Conservation (phyloP, 2,797 vertebrate genomes). For the Rhinella marina region DNA sequence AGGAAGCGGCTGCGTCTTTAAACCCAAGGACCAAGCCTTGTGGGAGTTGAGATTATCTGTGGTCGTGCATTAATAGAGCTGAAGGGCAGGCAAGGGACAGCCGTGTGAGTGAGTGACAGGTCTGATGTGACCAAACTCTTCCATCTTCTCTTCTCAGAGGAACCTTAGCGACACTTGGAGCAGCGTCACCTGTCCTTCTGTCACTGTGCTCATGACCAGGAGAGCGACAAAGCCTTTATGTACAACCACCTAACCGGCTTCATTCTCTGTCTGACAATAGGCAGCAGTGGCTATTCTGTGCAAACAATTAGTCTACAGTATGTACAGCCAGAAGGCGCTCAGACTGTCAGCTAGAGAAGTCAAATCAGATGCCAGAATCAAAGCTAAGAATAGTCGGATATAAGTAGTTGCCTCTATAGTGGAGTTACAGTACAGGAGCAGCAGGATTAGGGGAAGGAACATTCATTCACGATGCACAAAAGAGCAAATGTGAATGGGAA, state of each 20-base stretch:
- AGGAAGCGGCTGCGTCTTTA: slow-evolving; percentile 67
- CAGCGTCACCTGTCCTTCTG: slow-evolving; percentile 30
- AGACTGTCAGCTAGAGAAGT: background rate
- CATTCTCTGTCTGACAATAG: slow-evolving; percentile 33
- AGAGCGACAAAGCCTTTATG: slow-evolving; percentile 48
- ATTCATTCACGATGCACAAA: background rate
- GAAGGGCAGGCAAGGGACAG: slow-evolving; percentile 66
- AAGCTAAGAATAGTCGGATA: background rate
- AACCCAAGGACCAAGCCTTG: slow-evolving; percentile 68
- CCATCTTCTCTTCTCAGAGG: slow-evolving; percentile 56
- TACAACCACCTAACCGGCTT: slow-evolving; percentile 24
- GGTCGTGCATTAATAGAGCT: slow-evolving; percentile 73
- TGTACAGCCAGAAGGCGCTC: background rate
- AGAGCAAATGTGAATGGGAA: background rate
- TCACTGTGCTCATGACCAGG: slow-evolving; percentile 12
- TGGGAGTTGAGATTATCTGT: slow-evolving; percentile 67
- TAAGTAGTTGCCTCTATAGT: background rate
- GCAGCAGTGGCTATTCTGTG: slow-evolving; percentile 6
- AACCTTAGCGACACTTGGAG: slow-evolving; percentile 45
- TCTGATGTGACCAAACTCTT: slow-evolving; percentile 64
- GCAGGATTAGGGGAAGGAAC: background rate
- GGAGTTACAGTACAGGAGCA: background rate
- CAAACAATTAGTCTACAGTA: slow-evolving; percentile 33
- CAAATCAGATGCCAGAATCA: slow-evolving; percentile 1
- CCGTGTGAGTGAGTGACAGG: slow-evolving; percentile 71